Evolutionary conservation across 2,113 vertebrate genomes (phyloP), one percentile per base, ranked within the genome.

Genomic region (Phodopus roborovskii): DNA sequence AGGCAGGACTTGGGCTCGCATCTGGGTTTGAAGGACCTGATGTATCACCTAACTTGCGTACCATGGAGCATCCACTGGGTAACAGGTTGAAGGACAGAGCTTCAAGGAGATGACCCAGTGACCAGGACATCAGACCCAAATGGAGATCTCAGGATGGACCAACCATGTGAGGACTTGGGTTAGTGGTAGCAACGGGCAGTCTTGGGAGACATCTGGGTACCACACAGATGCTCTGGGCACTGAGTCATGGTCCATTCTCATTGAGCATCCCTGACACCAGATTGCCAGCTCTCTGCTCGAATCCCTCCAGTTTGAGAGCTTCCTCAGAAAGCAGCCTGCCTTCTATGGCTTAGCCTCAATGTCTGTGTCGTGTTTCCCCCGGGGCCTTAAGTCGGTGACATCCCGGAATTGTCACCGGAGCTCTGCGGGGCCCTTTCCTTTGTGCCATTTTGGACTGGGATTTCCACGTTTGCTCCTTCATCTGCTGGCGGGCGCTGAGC

Each of bases 301-400:
- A 62, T 39, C 45, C 30, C 53, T 77, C 53, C 30, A 12, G 0
- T 15, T 70, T 6, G 13, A 42, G 87, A 33, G 1, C 53, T 48
- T 60, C 56, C 5, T 66, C 0, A 0, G 19, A 26, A 90, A 71
- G 50, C 56, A 77, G 66, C 7, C 7, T 22, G 26, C 24, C 60
- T 53, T 24, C 24, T 30, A 26, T 9, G n/a, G 26, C 30, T 75
- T 3, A 10, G 42, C 33, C 50, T 73, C 26, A 45, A 50, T 20
- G 42, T 50, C 81, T 64, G 79, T 0, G 0, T 17, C 20, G 0
- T 0, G 1, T 48, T 78, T 66, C 70, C 36, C 36, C 71, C 39
- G 56, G 33, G 42, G 74, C 42, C 45, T 33, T 8, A 33, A 74
- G 48, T 74, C 16, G 26, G 22, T 15, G 50, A 83, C 36, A 33